A percentile compares a stretch with the other conserved stretches of the same genome.
Conservation (phyloP, 2,113 vertebrate genomes). For the Mastomys natalensis region DNA sequence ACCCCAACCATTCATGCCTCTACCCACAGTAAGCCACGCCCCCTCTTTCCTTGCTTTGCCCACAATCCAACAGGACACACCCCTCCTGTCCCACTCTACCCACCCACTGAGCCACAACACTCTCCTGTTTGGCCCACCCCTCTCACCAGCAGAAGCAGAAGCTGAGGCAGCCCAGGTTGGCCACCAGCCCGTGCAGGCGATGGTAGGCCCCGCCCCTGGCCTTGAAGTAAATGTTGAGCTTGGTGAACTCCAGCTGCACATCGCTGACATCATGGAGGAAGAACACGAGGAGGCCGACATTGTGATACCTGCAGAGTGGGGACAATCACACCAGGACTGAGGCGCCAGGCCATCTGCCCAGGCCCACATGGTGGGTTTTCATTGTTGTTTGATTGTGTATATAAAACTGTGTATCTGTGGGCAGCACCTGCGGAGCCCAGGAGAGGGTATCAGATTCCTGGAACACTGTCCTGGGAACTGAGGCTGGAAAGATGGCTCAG, state of each 20-base stretch:
- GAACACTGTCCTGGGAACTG: background rate
- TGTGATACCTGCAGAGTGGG: conserved; percentile 92
- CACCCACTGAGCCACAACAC: accelerated
- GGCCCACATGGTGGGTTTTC: background rate
- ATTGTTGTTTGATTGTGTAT: background rate
- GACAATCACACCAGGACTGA: background rate
- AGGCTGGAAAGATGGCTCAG: background rate
- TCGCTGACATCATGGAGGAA: conserved; percentile 97
- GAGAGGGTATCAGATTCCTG: no score
- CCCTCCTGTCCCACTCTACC: background rate
- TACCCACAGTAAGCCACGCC: no score
- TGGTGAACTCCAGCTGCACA: conserved; percentile 97
- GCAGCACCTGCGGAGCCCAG: background rate
- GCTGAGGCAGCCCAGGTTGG: conserved; percentile 92
- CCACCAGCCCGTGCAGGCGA: conserved; percentile 91
- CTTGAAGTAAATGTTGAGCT: conserved; percentile 98
- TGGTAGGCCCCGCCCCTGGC: conserved; percentile 89
- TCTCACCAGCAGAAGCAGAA: conserved; percentile 95
- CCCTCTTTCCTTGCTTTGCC: no score
- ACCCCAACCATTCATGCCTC: no score
- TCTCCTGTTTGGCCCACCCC: background rate
- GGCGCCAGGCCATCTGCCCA: background rate
- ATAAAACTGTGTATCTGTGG: background rate
- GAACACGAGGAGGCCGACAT: conserved; percentile 95
- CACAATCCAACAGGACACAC: background rate